phyloP scores from a whole-genome alignment of 2,797 vertebrate genomes.

The Diglossa cyanea region DNA sequence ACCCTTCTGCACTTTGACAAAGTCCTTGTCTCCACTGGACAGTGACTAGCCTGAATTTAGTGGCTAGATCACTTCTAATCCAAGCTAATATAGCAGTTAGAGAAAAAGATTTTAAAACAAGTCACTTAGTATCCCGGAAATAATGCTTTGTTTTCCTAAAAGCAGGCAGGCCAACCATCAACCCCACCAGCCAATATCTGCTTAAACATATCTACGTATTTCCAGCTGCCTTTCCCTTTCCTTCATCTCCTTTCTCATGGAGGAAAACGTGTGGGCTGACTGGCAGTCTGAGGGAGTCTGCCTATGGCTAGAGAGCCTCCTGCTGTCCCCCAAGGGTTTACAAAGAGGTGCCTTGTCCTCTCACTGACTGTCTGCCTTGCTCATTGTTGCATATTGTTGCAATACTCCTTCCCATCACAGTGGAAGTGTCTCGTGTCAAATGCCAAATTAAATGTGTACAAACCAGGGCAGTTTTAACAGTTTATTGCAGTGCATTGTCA shows the following conservation, averaged over 20 bases:
- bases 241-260: background rate
- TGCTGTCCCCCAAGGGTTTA: background rate
- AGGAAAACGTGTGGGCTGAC: background rate
- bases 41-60: background rate
- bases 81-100: background rate
- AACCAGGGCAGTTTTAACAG: background rate
- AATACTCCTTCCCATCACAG: background rate
- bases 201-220: background rate
- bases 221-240: background rate
- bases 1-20: background rate
- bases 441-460: background rate
- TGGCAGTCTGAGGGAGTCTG: background rate
- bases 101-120: background rate
- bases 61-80: background rate
- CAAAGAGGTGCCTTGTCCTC: background rate
- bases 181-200: background rate
- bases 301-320: background rate
- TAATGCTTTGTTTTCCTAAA: background rate
- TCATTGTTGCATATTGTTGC: background rate
- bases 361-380: background rate
- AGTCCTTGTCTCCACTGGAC: background rate
- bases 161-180: background rate
- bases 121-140: background rate
- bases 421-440: background rate
- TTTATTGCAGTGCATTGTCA: background rate